Evolutionary conservation across 2,113 vertebrate genomes (phyloP).

Genomic region (Hydrochoerus hydrochaeris): DNA sequence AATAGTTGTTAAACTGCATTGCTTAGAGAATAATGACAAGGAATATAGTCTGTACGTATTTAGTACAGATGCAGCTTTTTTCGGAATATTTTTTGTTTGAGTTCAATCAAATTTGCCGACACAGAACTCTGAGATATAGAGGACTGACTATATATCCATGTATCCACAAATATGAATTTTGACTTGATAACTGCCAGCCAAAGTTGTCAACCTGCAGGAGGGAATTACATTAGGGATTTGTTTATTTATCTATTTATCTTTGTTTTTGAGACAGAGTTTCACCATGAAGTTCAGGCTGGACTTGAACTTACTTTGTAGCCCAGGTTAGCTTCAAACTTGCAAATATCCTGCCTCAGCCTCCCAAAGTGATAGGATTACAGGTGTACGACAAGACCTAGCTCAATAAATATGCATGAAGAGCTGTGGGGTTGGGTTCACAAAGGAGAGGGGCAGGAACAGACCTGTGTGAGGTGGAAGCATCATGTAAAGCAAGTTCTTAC

Average conservation of each 20-base stretch:
- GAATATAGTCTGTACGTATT: background rate
- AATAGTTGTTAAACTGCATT: background rate
- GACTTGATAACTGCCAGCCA: background rate
- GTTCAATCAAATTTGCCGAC: too few species aligned
- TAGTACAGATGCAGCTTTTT: background rate
- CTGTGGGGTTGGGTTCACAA: background rate
- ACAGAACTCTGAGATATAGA: background rate
- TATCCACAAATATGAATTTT: background rate
- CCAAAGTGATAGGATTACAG: background rate
- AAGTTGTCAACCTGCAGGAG: background rate
- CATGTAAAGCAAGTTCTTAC: background rate
- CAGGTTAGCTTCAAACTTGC: background rate
- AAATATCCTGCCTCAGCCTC: background rate
- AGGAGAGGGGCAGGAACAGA: background rate
- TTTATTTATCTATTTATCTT: background rate
- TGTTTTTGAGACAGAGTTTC: background rate
- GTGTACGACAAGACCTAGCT: background rate
- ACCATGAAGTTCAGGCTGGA: background rate
- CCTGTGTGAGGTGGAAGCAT: background rate
- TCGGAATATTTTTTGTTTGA: background rate
- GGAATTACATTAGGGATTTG: background rate
- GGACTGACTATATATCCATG: too few species aligned
- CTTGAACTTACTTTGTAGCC: background rate
- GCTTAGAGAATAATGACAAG: too few species aligned
- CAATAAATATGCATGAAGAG: background rate